phyloP scores from a whole-genome alignment of 2,113 vertebrate species.

The Lathamus discolor region DNA sequence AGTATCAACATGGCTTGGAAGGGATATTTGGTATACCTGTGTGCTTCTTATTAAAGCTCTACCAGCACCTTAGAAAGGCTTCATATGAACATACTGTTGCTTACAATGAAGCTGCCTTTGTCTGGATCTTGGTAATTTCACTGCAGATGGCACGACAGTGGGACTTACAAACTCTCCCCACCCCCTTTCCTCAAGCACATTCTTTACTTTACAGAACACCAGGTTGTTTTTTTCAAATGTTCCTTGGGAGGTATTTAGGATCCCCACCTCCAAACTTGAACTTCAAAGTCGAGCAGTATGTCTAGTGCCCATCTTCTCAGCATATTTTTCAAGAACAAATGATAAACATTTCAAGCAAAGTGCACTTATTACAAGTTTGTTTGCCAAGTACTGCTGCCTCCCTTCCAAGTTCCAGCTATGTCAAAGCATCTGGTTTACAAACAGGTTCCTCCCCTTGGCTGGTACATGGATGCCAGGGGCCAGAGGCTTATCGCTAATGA shows the following conservation, averaged over 20 bases:
- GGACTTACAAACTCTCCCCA: neutral
- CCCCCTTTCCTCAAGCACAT: neutral
- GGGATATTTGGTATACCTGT: neutral
- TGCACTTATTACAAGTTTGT: conserved; percentile 57
- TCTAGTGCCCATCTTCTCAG: conserved; percentile 46
- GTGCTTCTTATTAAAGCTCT: neutral
- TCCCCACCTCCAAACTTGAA: conserved; percentile 15
- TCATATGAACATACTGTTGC: neutral
- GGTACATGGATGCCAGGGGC: conserved; percentile 9
- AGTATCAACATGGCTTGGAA: neutral
- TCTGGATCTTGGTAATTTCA: neutral
- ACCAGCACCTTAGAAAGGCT: neutral
- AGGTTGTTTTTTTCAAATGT: neutral
- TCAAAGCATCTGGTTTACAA: conserved; percentile 64
- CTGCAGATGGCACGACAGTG: neutral
- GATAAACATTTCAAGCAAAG: conserved; percentile 64
- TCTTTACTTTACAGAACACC: conserved; percentile 16
- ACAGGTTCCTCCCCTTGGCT: conserved; percentile 43
- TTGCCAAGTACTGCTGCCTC: conserved; percentile 57
- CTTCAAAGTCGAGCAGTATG: conserved; percentile 37
- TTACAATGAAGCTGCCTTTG: neutral
- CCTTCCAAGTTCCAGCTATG: conserved; percentile 30
- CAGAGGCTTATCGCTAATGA: conserved; percentile 10
- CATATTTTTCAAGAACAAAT: conserved; percentile 59
- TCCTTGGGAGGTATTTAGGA: neutral